These are phyloP conservation scores for Dicycla oo DNA, from an alignment of 2,888 invertebrate species.

Conservation along the genomic window DNA sequence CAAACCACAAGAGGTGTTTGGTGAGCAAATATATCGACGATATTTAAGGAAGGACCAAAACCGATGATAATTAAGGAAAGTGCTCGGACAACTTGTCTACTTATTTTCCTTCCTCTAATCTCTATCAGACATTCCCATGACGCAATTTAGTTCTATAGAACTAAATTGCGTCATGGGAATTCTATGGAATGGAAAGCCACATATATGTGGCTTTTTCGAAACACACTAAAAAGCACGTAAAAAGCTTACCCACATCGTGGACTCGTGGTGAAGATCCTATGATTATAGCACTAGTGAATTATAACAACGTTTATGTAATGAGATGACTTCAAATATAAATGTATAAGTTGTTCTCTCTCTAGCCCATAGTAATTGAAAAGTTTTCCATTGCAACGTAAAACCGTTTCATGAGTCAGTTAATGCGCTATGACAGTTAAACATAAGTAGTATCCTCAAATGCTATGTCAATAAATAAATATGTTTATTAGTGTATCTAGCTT, in stretches of 20 bases:
- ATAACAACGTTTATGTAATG: neutral
- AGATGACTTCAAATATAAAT: neutral
- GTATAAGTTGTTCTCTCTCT: neutral
- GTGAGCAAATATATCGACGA: neutral
- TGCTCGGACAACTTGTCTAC: neutral
- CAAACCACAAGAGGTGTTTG: neutral
- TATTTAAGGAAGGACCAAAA: too few species aligned
- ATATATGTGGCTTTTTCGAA: neutral
- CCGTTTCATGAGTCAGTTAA: neutral
- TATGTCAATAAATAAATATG: slow-evolving; percentile 13
- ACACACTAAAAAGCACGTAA: neutral
- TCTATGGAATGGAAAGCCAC: too few species aligned
- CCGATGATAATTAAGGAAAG: slow-evolving; percentile 13
- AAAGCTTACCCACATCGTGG: neutral
- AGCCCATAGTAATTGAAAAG: neutral
- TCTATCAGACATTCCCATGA: slow-evolving; percentile 27
- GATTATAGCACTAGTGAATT: neutral
- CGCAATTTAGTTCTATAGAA: too few species aligned
- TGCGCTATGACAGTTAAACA: slow-evolving; percentile 4
- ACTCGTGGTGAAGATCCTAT: neutral
- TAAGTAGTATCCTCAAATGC: neutral
- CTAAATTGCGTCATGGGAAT: too few species aligned
- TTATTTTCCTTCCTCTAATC: neutral
- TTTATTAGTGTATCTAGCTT: neutral
- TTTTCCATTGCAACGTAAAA: neutral